Evolutionary conservation across 2,113 vertebrate species (phyloP).

Genomic region (Mus pahari): DNA sequence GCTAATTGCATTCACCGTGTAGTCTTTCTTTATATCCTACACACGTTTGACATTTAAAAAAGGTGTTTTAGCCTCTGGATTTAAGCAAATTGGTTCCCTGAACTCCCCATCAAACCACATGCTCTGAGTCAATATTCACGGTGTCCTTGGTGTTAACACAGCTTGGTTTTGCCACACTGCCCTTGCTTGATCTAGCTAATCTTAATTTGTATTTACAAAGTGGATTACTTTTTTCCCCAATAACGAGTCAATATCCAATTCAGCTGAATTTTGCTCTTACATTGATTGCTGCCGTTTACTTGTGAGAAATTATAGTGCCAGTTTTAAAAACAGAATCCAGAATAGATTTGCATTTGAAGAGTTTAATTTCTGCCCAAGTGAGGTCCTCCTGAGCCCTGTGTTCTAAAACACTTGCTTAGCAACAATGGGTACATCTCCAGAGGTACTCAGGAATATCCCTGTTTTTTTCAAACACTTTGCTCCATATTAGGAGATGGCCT

Average conservation of each 20-base stretch:
- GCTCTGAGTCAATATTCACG: conserved; percentile 71
- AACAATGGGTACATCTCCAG: not conserved
- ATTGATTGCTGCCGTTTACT: conserved; percentile 55
- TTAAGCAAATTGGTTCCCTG: conserved; percentile 82
- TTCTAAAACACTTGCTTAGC: conserved; percentile 21
- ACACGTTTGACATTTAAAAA: conserved; percentile 84
- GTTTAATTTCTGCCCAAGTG: not conserved
- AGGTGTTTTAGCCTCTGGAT: conserved; percentile 80
- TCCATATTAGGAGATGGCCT: not conserved
- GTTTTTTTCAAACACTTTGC: not conserved
- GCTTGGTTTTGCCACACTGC: conserved; percentile 56
- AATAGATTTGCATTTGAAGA: not conserved
- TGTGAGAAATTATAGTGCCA: not conserved
- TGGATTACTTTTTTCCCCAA: conserved; percentile 59
- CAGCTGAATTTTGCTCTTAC: conserved; percentile 13
- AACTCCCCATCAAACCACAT: conserved; percentile 75
- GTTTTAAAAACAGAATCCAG: conserved; percentile 44
- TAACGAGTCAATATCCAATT: conserved; percentile 50
- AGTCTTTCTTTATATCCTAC: conserved; percentile 83
- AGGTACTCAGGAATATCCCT: not conserved
- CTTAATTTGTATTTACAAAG: conserved; percentile 67
- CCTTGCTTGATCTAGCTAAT: conserved; percentile 60
- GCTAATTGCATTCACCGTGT: conserved; percentile 83
- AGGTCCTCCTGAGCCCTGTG: not conserved
- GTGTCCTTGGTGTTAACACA: conserved; percentile 70